These are phyloP conservation scores for Apis mellifera DNA, from an alignment of 1,140 invertebrate genomes.

Conservation along the genomic window DNA sequence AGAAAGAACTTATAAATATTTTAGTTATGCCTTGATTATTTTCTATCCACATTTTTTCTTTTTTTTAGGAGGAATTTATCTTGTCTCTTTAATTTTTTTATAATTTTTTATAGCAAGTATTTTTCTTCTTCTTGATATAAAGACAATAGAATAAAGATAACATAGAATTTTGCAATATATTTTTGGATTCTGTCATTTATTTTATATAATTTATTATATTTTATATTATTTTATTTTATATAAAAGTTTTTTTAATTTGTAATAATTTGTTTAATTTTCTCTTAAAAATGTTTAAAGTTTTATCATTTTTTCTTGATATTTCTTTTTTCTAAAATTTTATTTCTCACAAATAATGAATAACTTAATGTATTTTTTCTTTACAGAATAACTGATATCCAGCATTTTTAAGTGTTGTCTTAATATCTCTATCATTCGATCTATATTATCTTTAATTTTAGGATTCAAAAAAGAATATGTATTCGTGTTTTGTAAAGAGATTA, in stretches of 20 bases:
- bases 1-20: constrained; percentile 37
- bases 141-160: not conserved
- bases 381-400: not conserved
- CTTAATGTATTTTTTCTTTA: not conserved
- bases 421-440: not conserved
- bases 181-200: not conserved
- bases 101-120: constrained; percentile 60
- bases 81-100: constrained; percentile 44
- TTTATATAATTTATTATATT: too few species aligned
- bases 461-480: not conserved
- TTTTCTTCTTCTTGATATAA: constrained; percentile 4
- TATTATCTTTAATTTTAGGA: not conserved
- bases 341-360: not conserved
- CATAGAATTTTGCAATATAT: not conserved
- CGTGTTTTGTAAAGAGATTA: not conserved
- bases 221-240: not conserved
- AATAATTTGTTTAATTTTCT: constrained; percentile 18
- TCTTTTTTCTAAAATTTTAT: not conserved
- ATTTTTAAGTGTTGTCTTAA: not conserved
- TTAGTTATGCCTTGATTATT: constrained; percentile 57
- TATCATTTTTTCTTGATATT: not conserved
- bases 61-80: not conserved
- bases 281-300: constrained; percentile 45
- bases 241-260: not conserved
- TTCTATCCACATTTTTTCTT: constrained; percentile 48